Base-by-base conservation (phyloP, 2,888 invertebrate genomes). In the Agriopis marginaria region DNA sequence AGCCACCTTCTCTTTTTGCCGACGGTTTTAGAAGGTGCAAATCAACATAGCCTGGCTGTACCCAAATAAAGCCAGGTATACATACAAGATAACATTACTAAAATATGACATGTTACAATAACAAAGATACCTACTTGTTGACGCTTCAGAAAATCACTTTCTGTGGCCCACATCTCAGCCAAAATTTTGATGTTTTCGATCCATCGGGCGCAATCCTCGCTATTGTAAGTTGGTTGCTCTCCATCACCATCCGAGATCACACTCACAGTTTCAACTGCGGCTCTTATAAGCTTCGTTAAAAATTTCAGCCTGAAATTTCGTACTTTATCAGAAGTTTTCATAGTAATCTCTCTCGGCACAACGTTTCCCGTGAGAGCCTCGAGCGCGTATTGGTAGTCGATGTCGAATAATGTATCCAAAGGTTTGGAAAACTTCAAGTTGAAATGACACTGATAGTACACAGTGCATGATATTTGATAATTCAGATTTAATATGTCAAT, bases 361-460 rank as follows among this genome's bases (percentile, higher is more conserved):
- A 94, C 82, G 67, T 87, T 88, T 0, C 89, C 90, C 3, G 88
- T 84, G 14, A 94, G 82, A 3, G 91, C 89, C 71, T 93, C 93
- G 74, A 96, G 94, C 74, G 96, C 95, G 68, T 96, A 94, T 76
- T 95, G 95, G 73, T 95, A 94, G 78, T 96, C 96, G 8, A 96
- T 95, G 84, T 98, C 98, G 83, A 97, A 99, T 23, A 99, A 90
- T 70, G 95, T 95, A 71, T 95, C 97, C 72, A 97, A 94, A 9
- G 96, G 97, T 86, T 96, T 97, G 60, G 95, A 88, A 75, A 96
- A 94, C 84, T 97, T 98, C 61, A 98, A 87, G 79, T 96, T 96
- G 81, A 98, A 97, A 75, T 96, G 95, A 23, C 97, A 96, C 76
- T 98, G 96, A 88, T 98, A 97, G 77, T 97, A 96, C 66, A 98